Percentiles rank a stretch among this genome's conserved stretches.
These are phyloP conservation scores for Australoheros scitulus DNA, from an alignment of 2,113 vertebrate genomes.

Conservation along the genomic window DNA sequence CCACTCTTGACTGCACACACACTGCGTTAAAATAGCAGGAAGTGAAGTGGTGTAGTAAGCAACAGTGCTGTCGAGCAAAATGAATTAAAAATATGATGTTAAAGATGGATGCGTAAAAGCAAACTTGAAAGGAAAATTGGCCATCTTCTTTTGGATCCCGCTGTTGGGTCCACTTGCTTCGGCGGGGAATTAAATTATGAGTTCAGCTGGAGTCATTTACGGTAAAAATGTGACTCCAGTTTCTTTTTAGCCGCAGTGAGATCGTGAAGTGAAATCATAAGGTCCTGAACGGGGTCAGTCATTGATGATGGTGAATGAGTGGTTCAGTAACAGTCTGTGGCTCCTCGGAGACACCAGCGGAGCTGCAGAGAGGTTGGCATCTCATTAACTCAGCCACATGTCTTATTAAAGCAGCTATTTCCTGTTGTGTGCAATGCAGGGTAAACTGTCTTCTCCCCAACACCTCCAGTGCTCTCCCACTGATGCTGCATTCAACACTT, in stretches of 20 bases:
- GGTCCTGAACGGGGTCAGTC: slow-evolving; percentile 26
- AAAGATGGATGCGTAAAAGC: slow-evolving; percentile 32
- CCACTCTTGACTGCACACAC: background rate
- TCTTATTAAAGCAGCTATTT: slow-evolving; percentile 74
- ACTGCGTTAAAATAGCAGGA: slow-evolving; percentile 27
- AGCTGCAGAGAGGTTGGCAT: slow-evolving; percentile 54
- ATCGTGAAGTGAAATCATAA: slow-evolving; percentile 35
- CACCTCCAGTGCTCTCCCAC: background rate
- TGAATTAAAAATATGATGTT: background rate
- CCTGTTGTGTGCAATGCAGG: slow-evolving; percentile 65
- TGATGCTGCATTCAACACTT: slow-evolving; percentile 22
- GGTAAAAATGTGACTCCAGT: background rate
- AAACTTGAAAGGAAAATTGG: slow-evolving; percentile 6
- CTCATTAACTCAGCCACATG: slow-evolving; percentile 67
- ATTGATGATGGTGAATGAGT: slow-evolving; percentile 13
- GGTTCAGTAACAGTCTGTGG: slow-evolving; percentile 18
- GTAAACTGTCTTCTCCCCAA: slow-evolving; percentile 31
- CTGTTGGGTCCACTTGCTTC: slow-evolving; percentile 10
- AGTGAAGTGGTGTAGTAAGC: slow-evolving; percentile 22
- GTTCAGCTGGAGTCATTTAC: slow-evolving; percentile 4
- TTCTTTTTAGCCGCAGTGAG: slow-evolving; percentile 34
- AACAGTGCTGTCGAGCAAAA: slow-evolving; percentile 24
- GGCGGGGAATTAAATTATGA: slow-evolving; percentile 11
- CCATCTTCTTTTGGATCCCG: slow-evolving; percentile 13
- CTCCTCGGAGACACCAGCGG: slow-evolving; percentile 51